Conservation (phyloP, 2,113 vertebrate genomes). For the Fulica atra region DNA sequence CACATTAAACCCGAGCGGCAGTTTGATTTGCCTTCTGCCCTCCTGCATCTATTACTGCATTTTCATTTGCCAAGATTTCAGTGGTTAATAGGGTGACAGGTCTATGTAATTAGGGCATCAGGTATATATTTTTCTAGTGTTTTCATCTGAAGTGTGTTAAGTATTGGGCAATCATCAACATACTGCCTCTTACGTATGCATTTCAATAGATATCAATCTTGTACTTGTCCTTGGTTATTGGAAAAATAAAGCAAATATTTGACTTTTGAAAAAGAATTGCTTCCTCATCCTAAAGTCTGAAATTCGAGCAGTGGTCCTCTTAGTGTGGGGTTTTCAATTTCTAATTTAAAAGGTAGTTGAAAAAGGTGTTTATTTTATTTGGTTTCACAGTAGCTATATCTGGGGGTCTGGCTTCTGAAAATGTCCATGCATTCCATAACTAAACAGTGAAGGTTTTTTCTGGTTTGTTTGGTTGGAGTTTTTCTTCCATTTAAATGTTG, state of each 20-base stretch:
- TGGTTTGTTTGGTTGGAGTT: background rate
- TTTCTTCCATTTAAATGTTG: background rate
- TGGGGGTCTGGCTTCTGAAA: background rate
- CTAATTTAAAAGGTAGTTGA: background rate
- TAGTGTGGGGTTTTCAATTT: background rate
- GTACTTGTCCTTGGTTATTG: conserved; percentile 8
- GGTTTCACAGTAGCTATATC: background rate
- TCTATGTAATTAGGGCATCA: background rate
- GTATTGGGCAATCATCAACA: background rate
- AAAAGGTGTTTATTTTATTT: conserved; percentile 13
- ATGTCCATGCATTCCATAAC: background rate
- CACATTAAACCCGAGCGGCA: background rate
- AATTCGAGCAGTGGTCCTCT: conserved; percentile 25
- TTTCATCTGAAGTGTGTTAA: background rate
- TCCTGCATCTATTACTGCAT: background rate
- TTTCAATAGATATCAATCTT: too few relatives aligned
- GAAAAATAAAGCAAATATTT: conserved; percentile 36
- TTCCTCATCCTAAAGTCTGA: background rate
- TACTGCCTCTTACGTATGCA: too few relatives aligned
- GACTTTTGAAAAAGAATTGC: background rate
- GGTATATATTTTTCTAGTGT: background rate
- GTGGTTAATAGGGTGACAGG: background rate
- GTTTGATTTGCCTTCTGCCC: background rate
- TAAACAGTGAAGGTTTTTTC: background rate
- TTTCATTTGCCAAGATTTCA: background rate